Percentiles rank a stretch among this genome's conserved stretches.
These are phyloP conservation scores for Semnornis frantzii DNA, from an alignment of 2,113 vertebrate species.

Conservation along the genomic window DNA sequence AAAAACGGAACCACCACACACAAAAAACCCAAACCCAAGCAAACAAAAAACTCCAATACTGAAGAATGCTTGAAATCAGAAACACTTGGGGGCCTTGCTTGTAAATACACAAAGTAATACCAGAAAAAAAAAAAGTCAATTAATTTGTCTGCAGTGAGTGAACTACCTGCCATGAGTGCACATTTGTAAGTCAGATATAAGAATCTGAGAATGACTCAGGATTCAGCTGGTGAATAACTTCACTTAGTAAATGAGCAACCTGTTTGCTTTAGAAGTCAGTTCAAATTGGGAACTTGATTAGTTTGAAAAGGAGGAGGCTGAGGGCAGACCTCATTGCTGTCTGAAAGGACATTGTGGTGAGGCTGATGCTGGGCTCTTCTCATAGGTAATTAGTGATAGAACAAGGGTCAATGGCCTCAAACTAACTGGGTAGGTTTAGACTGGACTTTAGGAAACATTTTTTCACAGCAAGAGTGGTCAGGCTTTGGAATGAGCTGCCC, in stretches of 20 bases:
- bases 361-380: too few relatives aligned
- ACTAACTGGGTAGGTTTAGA: too few relatives aligned
- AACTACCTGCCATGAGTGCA: constrained; percentile 39
- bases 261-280: constrained; percentile 59
- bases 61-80: neutral
- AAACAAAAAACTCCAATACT: neutral
- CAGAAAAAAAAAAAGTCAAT: neutral
- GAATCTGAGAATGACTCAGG: constrained; percentile 28
- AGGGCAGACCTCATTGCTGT: too few relatives aligned
- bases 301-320: too few relatives aligned
- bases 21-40: neutral
- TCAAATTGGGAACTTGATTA: constrained; percentile 58
- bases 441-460: too few relatives aligned
- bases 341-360: too few relatives aligned
- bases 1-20: fast-evolving
- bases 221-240: constrained; percentile 62
- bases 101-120: neutral
- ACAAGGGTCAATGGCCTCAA: too few relatives aligned
- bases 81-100: neutral
- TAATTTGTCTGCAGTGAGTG: neutral
- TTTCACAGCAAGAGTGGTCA: too few relatives aligned
- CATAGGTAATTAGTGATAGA: too few relatives aligned
- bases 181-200: constrained; percentile 24
- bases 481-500: too few relatives aligned
- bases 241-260: constrained; percentile 32